Conservation (phyloP, 2,888 invertebrate genomes). For the Acanthoscelides obtectus region DNA sequence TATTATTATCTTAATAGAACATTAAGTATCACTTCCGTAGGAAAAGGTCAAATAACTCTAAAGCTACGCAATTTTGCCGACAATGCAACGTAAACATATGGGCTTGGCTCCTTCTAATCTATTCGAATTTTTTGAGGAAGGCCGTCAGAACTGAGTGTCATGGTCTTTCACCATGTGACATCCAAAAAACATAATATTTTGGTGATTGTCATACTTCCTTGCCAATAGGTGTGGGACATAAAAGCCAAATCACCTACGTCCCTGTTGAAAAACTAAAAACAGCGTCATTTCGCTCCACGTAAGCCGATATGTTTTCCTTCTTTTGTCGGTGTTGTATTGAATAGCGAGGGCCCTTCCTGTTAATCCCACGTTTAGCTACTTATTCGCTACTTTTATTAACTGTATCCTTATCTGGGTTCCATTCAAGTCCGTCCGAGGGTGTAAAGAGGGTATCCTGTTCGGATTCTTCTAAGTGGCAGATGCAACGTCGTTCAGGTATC, state of each 20-base stretch:
- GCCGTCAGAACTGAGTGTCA: too few relatives aligned
- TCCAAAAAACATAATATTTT: too few relatives aligned
- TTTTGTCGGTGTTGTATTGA: slow-evolving; percentile 27
- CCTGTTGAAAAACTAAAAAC: neutral
- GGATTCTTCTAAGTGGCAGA: slow-evolving; percentile 11
- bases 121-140: too few relatives aligned
- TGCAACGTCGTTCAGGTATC: slow-evolving; percentile 13
- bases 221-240: too few relatives aligned
- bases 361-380: slow-evolving; percentile 28
- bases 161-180: too few relatives aligned
- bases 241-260: neutral
- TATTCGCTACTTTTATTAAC: slow-evolving; percentile 27
- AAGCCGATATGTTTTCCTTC: slow-evolving; percentile 25
- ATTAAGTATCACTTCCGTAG: too few relatives aligned
- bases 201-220: too few relatives aligned
- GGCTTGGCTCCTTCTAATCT: too few relatives aligned
- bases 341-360: neutral
- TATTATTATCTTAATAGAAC: too few relatives aligned
- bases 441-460: slow-evolving; percentile 15
- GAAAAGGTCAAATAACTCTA: too few relatives aligned
- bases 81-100: too few relatives aligned
- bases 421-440: slow-evolving; percentile 21
- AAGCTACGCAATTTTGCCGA: too few relatives aligned
- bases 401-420: slow-evolving; percentile 21
- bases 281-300: slow-evolving; percentile 4